Base-by-base conservation (phyloP, 2,113 vertebrate genomes). In the Calonectris borealis region DNA sequence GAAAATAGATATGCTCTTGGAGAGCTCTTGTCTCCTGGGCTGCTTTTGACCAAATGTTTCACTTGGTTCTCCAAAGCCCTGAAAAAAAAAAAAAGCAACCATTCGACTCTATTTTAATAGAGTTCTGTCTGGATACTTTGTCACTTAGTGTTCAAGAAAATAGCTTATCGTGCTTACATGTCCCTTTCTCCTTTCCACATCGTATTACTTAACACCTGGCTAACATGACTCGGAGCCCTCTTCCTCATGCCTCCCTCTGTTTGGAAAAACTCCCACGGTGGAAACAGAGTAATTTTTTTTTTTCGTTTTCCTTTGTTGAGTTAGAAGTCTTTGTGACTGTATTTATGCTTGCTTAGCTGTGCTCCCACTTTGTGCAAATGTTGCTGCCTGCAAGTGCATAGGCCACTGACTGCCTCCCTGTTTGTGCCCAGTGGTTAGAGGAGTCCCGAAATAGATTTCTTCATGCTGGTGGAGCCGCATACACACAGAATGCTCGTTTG, bases 401-500 rank as follows among this genome's bases (percentile, higher is more conserved):
- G 76, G 70, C n/a, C 29, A 6, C 29, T 80, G 82, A 9, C n/a
- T 83, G 66, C 58, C 38, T 84, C 71, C 29, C 48, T 65, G 5
- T 79, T 75, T 42, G 62, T 66, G 88, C 66, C 62, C 85, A 66
- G 64, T 72, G 66, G 61, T 83, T 73, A 80, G 17, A 49, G 42
- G 48, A 34, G 25, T 64, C 86, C 49, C 6, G 2, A 76, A 95
- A 88, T 66, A 91, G 86, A 49, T 77, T 80, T 76, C 49, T 60
- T 79, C 46, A 1, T 61, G 69, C 66, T 83, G 58, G 26, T 60
- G 78, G 55, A 96, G 64, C 38, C 0, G 0, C 0, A 0, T 58
- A 31, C 27, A 31, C 58, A 10, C 1, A 10, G 55, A 65, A 83
- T 25, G 38, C 24, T 76, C 44, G 76, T 73, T 73, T 85, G 85